Evolutionary conservation across 2,797 vertebrate species (phyloP), one percentile per base, ranked within the genome.

Genomic region (Falco rusticolus): DNA sequence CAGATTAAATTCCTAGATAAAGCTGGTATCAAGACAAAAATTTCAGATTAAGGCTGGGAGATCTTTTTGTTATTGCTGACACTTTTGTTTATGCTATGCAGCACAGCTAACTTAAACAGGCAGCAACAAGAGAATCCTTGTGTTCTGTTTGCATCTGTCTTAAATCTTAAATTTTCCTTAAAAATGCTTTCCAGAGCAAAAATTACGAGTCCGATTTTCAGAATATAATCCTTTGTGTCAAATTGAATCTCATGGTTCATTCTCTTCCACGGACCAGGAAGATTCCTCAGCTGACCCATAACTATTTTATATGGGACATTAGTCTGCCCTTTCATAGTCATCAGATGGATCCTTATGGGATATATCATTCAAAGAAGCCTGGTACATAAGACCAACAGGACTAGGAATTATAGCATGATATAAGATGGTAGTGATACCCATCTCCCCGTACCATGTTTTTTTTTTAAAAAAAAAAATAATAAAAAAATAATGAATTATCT

Each of bases 381-480:
- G 16, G 10, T 8, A 74, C 51, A 59, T 11, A 72, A 59, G 14
- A 69, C 16, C 26, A 47, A 47, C 8, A 29, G 21, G 26, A 54
- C 11, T 31, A 85, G 18, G n/a, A 64, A 72, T 53, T 47, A 41
- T 4, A 68, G 7, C 25, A 63, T 33, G 10, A 29, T 47, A 63
- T 8, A 43, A 2, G 5, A 57, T 47, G 8, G 33, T 4, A 26
- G 16, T 1, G 2, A 69, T 50, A 69, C 12, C 3, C 18, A 13
- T 13, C 28, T 41, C 13, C 5, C 16, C 6, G 21, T 26, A 11
- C 5, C 0, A 0, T 29, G 9, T 41, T 65, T 48, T 63, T 43
- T 8, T 57, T 43, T 39, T n/a, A 37, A 37, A 37, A 37, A 37
- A 10, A 37, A 11, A 41, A 41, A 41, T 41, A 41, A 39, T 11